These are phyloP conservation scores for Prionailurus viverrinus DNA, from an alignment of 2,113 vertebrate genomes.

Conservation along the genomic window DNA sequence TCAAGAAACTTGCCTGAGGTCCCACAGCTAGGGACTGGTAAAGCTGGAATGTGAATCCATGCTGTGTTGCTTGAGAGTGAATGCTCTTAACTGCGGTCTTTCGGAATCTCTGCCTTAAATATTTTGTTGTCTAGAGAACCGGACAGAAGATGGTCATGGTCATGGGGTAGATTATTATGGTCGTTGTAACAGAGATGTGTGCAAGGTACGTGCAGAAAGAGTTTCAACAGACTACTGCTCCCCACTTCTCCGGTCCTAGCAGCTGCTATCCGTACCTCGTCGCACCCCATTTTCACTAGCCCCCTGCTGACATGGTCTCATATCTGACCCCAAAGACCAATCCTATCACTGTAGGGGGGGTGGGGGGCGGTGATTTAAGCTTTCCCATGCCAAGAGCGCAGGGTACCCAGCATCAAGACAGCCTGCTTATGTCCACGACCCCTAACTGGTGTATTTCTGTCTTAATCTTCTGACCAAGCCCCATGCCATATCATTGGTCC, in stretches of 20 bases:
- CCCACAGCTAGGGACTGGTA: background rate
- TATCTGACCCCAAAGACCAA: background rate
- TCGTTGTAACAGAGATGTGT: background rate
- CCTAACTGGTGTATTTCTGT: background rate
- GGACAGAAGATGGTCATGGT: background rate
- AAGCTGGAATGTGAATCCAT: background rate
- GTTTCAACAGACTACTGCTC: background rate
- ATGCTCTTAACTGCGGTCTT: background rate
- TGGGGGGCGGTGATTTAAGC: rapidly evolving
- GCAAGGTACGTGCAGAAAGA: background rate
- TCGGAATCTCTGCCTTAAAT: background rate
- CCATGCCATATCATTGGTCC: background rate
- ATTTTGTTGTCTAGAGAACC: background rate
- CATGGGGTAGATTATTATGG: background rate
- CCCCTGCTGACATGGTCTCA: background rate
- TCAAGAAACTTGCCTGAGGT: background rate
- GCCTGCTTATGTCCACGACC: background rate
- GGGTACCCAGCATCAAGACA: background rate
- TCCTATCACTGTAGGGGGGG: background rate
- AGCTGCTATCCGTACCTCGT: background rate
- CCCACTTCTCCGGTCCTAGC: rapidly evolving
- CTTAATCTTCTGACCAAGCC: background rate
- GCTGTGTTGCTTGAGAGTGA: background rate
- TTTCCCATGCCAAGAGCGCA: background rate
- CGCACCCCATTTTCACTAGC: background rate